Evolutionary conservation across 2,888 invertebrate genomes (phyloP).

Genomic region (Sycophila texana): DNA sequence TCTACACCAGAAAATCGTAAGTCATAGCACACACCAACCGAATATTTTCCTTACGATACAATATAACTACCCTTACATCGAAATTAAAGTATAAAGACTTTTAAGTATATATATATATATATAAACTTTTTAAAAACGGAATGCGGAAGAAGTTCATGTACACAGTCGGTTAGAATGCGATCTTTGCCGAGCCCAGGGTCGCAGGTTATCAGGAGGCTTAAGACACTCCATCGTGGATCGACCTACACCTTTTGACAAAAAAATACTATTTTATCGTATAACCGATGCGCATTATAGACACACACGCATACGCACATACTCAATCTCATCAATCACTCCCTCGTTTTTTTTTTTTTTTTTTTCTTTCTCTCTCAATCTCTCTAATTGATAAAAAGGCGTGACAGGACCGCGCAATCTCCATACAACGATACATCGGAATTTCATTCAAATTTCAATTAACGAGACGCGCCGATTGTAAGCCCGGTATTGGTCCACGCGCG

Average conservation of each 20-base stretch:
- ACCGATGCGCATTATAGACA: background rate
- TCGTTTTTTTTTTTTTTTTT: too few species aligned
- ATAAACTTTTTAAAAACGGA: background rate
- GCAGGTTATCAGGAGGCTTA: background rate
- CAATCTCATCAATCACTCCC: background rate
- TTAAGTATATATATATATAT: too few species aligned
- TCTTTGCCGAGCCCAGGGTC: background rate
- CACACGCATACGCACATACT: background rate
- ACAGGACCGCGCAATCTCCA: slow-evolving; percentile 2
- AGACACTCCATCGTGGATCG: background rate
- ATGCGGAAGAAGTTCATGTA: background rate
- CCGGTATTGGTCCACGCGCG: slow-evolving; percentile 46
- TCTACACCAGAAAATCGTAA: too few species aligned
- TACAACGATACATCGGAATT: background rate
- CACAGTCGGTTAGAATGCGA: too few species aligned
- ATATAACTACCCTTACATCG: too few species aligned
- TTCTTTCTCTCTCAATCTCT: background rate
- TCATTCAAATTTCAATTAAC: too few species aligned
- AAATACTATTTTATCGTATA: slow-evolving; percentile 35
- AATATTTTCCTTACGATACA: too few species aligned
- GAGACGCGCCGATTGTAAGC: slow-evolving; percentile 35
- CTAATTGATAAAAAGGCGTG: slow-evolving; percentile 43
- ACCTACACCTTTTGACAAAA: slow-evolving; percentile 26
- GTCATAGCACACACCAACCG: too few species aligned
- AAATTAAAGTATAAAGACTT: too few species aligned